A percentile compares a stretch with the other conserved stretches of the same genome.
These are phyloP conservation scores for Pinctada fucata DNA, from an alignment of 2,888 invertebrate genomes.

Conservation along the genomic window DNA sequence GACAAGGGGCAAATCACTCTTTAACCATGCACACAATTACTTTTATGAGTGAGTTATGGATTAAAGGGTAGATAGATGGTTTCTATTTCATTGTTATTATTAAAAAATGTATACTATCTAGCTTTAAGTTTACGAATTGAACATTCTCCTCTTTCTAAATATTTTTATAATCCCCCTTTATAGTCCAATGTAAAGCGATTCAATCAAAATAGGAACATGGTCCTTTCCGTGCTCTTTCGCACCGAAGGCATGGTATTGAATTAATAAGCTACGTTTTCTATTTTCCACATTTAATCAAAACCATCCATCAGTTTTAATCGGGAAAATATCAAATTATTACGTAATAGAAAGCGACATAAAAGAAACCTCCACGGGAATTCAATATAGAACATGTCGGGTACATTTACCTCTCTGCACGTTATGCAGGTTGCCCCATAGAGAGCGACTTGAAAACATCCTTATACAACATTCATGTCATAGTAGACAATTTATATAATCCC, in stretches of 20 bases:
- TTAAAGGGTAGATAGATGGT: neutral
- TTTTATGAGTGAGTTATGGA: neutral
- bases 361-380: too few species aligned
- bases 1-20: neutral
- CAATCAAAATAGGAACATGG: neutral
- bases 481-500: too few species aligned
- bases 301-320: too few species aligned
- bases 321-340: too few species aligned
- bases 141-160: neutral
- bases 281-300: too few species aligned
- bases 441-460: too few species aligned
- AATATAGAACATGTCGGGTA: too few species aligned
- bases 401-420: too few species aligned
- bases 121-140: neutral
- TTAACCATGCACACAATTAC: slow-evolving; percentile 6
- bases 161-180: neutral
- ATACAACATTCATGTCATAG: too few species aligned
- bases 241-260: neutral
- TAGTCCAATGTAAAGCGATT: neutral
- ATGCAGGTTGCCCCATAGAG: too few species aligned
- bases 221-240: neutral
- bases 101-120: neutral
- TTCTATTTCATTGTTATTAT: neutral
- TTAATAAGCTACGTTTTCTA: neutral
- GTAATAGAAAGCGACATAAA: too few species aligned